phyloP scores from a whole-genome alignment of 1,140 invertebrate species.

The Bombus ignitus region DNA sequence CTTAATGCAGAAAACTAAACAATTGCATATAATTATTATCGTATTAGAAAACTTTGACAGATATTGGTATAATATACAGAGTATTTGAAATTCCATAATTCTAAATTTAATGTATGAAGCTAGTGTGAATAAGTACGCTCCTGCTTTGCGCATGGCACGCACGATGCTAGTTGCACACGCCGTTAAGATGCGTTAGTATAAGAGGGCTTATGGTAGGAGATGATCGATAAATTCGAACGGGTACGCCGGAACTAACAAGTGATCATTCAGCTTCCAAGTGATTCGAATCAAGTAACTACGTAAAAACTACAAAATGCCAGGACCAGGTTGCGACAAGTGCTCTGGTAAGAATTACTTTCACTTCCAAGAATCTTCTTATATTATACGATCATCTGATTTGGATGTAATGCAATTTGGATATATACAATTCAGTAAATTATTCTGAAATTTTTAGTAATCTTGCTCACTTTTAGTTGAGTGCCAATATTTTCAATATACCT shows the following conservation, averaged over 20 bases:
- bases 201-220: constrained; percentile 66
- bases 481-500: neutral
- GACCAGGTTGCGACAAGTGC: constrained; percentile 77
- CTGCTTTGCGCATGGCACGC: constrained; percentile 75
- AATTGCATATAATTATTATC: neutral
- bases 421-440: neutral
- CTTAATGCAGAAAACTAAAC: neutral
- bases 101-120: neutral
- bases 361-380: neutral
- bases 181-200: constrained; percentile 59
- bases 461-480: neutral
- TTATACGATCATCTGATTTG: neutral
- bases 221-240: constrained; percentile 79
- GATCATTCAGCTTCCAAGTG: constrained; percentile 42
- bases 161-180: constrained; percentile 73
- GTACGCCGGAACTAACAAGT: constrained; percentile 59
- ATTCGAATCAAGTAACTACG: constrained; percentile 32
- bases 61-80: neutral
- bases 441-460: neutral
- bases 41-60: neutral
- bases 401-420: neutral
- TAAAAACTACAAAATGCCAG: constrained; percentile 72
- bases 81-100: neutral
- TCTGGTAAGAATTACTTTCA: constrained; percentile 68
- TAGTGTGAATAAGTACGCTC: constrained; percentile 23